Base-by-base conservation (phyloP, 2,888 invertebrate genomes). In the Orchesella flavescens region DNA sequence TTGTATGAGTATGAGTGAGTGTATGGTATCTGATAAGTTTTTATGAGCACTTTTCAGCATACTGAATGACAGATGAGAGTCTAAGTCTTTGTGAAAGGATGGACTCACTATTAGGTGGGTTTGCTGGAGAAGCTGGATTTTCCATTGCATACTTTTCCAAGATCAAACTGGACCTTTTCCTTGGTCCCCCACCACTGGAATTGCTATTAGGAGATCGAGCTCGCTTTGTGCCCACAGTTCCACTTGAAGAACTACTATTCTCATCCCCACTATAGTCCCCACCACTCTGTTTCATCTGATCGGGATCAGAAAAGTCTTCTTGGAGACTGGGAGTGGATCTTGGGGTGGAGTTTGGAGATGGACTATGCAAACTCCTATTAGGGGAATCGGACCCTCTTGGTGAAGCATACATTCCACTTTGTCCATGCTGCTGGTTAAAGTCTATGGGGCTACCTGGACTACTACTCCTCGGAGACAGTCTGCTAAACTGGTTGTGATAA, bases 21-120 rank as follows among this genome's bases (percentile, higher is more conserved):
- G n/a, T n/a, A n/a, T n/a, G n/a, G n/a, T n/a, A n/a, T 53, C 43
- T 5, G 2, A 55, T 71, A 2, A 21, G 7, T 57, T 19, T 75
- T 85, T 87, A 88, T 63, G 88, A 87, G 84, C 88, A 88, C 83
- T 87, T 87, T 84, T 88, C 88, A 55, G 96, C 96, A 89, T 95
- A 96, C 88, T 95, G 95, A 89, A 96, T 96, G 69, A 96, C 96
- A 2, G 96, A 95, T 89, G 92, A 94, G 90, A 92, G 91, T 78
- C 92, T 90, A 88, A 91, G 90, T 86, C 88, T 86, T 85, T 88
- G 88, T 44, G 88, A 88, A 17, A 88, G 86, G 79, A 88, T 88
- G 85, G 88, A 88, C 78, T 88, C 88, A 63, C 75, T 85, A 44
- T 78, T 53, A 24, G 86, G 66, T 59, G 85, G 79, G 7, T 81